Evolutionary conservation across 2,888 invertebrate genomes (phyloP), one percentile per base, ranked within the genome.

Genomic region (Drosophila pegasa): DNA sequence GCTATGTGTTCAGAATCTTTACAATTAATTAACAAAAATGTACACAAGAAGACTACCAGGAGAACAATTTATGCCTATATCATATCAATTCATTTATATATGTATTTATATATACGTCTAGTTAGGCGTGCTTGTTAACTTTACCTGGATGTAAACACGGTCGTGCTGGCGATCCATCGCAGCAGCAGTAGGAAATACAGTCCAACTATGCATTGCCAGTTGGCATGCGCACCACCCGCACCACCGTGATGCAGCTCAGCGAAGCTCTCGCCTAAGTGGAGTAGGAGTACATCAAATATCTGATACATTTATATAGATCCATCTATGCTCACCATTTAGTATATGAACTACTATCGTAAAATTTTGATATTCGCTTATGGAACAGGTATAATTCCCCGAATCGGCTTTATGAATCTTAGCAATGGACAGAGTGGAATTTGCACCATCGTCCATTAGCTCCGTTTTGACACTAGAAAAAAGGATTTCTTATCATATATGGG

Each of bases 161-260:
- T 75, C 65, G 72, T 71, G 43, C 81, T 75, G 52, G 73, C 64
- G 18, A 75, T 50, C 63, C 68, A 58, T n/a, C 50, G 66, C 45
- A 90, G 61, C 40, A 89, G 72, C 67, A 88, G 73, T 55, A 90
- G 37, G 8, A 77, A 57, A 75, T 83, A 78, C 55, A 91, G 65
- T 66, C 80, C 79, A 65, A 86, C 64, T 45, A 84, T 71, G 50
- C 74, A 68, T 48, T 75, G 71, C 74, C 75, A 78, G 51, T 73
- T 75, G 45, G 73, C 68, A 40, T 38, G 70, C 57, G 73, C 63
- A 29, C 92, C 93, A 72, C 93, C 73, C 22, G 88, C 88, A 18
- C 93, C 93, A 75, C 94, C 94, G 80, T 93, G 94, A 91, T 94
- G 94, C 78, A 94, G 88, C 90, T 94, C 94, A 51, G 94, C 94